Evolutionary conservation across 1,140 invertebrate species (phyloP), one percentile per base, ranked within the genome.

Genomic region (Drosophila tani): DNA sequence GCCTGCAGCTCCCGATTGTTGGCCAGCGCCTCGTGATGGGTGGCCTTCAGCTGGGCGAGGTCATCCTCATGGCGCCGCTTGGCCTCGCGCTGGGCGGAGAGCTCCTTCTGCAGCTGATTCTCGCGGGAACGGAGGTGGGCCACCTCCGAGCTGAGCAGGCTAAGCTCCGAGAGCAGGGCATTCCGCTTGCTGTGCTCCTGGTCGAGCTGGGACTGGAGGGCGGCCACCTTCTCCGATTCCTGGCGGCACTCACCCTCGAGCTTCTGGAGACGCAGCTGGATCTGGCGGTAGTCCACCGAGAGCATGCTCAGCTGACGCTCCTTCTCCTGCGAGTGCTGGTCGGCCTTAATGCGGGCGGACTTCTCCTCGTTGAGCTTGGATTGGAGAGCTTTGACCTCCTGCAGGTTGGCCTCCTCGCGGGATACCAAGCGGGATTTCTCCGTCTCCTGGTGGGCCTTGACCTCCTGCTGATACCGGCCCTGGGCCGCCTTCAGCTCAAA

Each of bases 251-350:
- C 97, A 15, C 96, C 97, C 93, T 98, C 97, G 2, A 98, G 93
- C 92, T 98, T 98, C 91, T 98, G 96, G 19, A 99, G 93, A 59
- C 97, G 95, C 84, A 98, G 96, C 85, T 98, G 97, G 75, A 98
- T 96, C 93, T 99, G 98, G 9, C 97, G 94, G 91, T 98, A 97
- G 93, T 99, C 98, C 5, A 99, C 97, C 17, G 96, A 97, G 1
- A 99, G 93, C 96, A 99, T 98, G 7, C 97, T 98, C 87, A 98
- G 97, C 92, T 98, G 97, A 9, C 98, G 94, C 92, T 99, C 98
- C 82, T 97, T 97, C 90, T 99, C 98, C 92, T 99, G 97, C 9
- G 95, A 96, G 24, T 95, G 95, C 43, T 96, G 94, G 88, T 99
- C 98, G 0, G 97, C 96, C 68, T 96, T 96, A 88, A 98, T 97